Evolutionary conservation across 1,140 invertebrate species (phyloP), one percentile per base, ranked within the genome.

Genomic region (Trachelipus rathkii): DNA sequence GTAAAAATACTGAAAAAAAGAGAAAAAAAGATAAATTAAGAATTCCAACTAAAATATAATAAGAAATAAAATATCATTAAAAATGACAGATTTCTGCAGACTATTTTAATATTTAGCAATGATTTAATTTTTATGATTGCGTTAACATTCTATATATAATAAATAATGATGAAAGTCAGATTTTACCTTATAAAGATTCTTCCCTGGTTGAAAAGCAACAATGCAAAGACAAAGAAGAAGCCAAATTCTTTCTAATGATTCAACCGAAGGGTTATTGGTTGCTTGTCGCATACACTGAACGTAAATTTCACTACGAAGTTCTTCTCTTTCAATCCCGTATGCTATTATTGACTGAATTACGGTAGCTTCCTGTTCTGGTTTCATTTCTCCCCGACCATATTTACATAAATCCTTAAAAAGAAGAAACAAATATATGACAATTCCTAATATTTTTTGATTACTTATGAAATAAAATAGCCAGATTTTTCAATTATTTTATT

Each of bases 131-230:
- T 33, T 33, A 6, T 33, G 33, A 33, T 33, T 6, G 6, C 1
- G 6, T 1, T 33, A 33, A 33, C 33, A 33, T 33, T 33, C 6
- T 33, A 33, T 6, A 33, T 33, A 33, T 33, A 33, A 33, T n/a
- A 33, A 33, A 33, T 33, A 33, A 33, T 33, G 33, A 33, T 3
- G 33, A 33, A 33, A 33, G 33, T 33, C 50, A 1, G 50, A 15
- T 60, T n/a, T 74, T 84, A 90, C 89, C 86, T 91, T 92, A 82
- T 91, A 91, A 7, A 97, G 87, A 0, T 92, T 85, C 87, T 96
- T 96, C 80, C 92, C 93, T 0, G 95, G 95, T 82, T 95, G 92
- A 86, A 97, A 97, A 11, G 95, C 92, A 13, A 97, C 95, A 24
- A 95, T 91, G 75, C 91, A 91, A 44, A 97, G 86, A 83, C 94